These are phyloP conservation scores for Dioctria rufipes DNA, from an alignment of 2,888 invertebrate genomes.

Conservation along the genomic window DNA sequence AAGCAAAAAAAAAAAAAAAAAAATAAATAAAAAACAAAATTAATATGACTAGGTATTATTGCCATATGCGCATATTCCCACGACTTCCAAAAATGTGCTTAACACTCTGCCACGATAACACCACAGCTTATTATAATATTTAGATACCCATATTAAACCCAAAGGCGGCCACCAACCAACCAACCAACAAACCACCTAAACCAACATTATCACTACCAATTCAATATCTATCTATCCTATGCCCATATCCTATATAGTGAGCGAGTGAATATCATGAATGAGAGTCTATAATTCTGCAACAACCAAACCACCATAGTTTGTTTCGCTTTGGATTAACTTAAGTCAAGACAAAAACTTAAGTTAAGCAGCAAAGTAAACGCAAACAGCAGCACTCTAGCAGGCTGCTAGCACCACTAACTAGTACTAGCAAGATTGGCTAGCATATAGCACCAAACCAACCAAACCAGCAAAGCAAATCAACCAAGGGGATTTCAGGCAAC, in stretches of 20 bases:
- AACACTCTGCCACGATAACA: constrained; percentile 7
- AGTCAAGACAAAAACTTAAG: no score
- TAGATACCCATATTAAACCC: not conserved
- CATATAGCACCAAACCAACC: constrained; percentile 11
- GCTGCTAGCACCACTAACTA: not conserved
- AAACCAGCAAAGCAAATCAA: not conserved
- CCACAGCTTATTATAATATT: constrained; percentile 5
- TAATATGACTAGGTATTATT: not conserved
- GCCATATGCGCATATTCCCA: constrained; percentile 24
- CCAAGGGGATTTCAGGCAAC: constrained; percentile 58
- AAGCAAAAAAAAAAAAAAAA: not conserved
- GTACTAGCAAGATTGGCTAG: not conserved
- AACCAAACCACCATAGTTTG: not conserved
- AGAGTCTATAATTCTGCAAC: no score
- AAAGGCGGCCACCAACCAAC: not conserved
- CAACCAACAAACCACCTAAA: not conserved
- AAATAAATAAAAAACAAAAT: no score
- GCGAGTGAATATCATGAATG: no score
- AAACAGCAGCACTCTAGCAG: no score
- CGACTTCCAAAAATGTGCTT: constrained; percentile 18
- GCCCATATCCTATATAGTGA: no score
- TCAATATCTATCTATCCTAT: not conserved
- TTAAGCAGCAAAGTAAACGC: no score
- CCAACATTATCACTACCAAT: constrained; percentile 25
- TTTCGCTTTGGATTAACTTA: no score